Conservation (phyloP, 2,797 vertebrate species). For the Psittacula derbiana region DNA sequence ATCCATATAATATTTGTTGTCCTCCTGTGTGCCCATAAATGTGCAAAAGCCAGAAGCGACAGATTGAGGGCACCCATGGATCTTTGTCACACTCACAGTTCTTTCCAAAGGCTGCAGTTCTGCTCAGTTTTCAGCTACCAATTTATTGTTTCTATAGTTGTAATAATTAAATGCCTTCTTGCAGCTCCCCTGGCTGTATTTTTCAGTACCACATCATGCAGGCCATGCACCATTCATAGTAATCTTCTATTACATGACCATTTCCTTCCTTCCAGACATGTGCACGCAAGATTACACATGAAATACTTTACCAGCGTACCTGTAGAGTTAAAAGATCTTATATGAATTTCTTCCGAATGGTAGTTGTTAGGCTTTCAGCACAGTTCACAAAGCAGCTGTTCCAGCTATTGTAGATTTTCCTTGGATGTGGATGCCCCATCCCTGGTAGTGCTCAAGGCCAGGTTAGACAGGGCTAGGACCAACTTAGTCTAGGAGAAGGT, state of each 20-base stretch:
- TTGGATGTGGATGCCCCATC: neutral
- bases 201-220: neutral
- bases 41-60: neutral
- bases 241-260: accelerated
- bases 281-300: neutral
- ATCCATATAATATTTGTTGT: too few relatives aligned
- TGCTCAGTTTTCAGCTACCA: neutral
- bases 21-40: accelerated
- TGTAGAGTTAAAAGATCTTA: neutral
- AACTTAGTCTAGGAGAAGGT: too few relatives aligned
- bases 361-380: neutral
- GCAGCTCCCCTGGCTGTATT: neutral
- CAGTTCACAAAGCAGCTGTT: neutral
- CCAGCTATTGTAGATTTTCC: neutral
- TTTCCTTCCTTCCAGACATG: neutral
- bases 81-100: neutral
- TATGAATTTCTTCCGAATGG: neutral
- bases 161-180: neutral
- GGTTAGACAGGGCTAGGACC: too few relatives aligned
- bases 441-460: too few relatives aligned
- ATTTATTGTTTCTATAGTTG: neutral
- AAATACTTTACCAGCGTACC: neutral
- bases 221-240: accelerated
- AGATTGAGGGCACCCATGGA: neutral
- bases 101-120: neutral